Percentiles rank a stretch among this genome's conserved stretches.
phyloP scores from a whole-genome alignment of 2,888 invertebrate genomes.

The Agrypnus murinus region DNA sequence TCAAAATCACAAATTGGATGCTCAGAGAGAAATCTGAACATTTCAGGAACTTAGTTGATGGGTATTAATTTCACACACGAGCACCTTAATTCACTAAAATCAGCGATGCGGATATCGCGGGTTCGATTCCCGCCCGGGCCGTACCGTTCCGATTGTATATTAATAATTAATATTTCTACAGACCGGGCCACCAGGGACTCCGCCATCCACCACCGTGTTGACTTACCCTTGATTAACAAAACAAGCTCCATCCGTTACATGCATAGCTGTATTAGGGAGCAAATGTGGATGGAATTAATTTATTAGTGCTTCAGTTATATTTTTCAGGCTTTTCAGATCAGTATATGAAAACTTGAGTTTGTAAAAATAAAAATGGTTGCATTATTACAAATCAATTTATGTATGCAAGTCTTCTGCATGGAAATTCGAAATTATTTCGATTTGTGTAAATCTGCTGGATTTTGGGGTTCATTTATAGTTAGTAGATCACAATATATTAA shows the following conservation, averaged over 20 bases:
- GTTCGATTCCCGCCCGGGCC: slow-evolving; percentile 42
- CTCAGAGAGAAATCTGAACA: slow-evolving; percentile 35
- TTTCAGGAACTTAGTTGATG: slow-evolving; percentile 45
- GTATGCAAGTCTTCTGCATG: too few relatives aligned
- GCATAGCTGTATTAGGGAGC: too few relatives aligned
- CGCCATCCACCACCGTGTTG: slow-evolving; percentile 18
- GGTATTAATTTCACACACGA: slow-evolving; percentile 52
- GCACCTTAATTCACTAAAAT: slow-evolving; percentile 50
- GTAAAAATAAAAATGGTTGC: too few relatives aligned
- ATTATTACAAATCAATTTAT: too few relatives aligned
- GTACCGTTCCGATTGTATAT: slow-evolving; percentile 45
- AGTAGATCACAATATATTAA: not conserved
- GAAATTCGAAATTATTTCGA: not conserved
- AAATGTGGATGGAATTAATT: too few relatives aligned
- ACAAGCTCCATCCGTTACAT: slow-evolving; percentile 27
- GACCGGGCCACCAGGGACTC: slow-evolving; percentile 25
- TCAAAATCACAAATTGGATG: slow-evolving; percentile 39
- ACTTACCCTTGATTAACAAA: slow-evolving; percentile 28
- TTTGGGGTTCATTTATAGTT: not conserved
- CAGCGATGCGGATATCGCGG: slow-evolving; percentile 43
- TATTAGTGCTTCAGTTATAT: too few relatives aligned
- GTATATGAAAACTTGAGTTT: too few relatives aligned
- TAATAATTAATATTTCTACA: slow-evolving; percentile 50
- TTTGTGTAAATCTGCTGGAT: slow-evolving; percentile 6
- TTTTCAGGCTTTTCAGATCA: too few relatives aligned